Percentiles rank a stretch among this genome's conserved stretches.
phyloP scores from a whole-genome alignment of 2,888 invertebrate genomes.

The Drosophila subsilvestris region DNA sequence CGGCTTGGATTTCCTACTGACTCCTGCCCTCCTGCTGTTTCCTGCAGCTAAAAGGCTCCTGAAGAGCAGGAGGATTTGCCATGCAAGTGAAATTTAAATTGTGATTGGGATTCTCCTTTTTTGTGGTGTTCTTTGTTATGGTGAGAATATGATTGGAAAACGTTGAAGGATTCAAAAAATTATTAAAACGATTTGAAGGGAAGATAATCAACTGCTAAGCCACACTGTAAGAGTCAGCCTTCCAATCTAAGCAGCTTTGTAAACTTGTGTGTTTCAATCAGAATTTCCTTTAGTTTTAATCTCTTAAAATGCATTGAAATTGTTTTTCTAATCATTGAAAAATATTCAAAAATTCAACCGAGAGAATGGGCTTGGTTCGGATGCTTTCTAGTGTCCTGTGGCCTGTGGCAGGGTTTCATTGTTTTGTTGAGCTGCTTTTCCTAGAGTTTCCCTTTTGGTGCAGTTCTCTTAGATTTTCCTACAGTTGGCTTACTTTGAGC shows the following conservation, averaged over 20 bases:
- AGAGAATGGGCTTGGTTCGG: not conserved
- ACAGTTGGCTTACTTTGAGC: constrained; percentile 25
- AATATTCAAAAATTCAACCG: not conserved
- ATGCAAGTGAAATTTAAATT: not conserved
- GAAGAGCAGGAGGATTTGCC: not conserved
- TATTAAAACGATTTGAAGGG: too few species aligned
- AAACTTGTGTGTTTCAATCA: too few species aligned
- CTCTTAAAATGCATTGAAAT: not conserved
- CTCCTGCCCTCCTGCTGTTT: not conserved
- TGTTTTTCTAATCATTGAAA: not conserved
- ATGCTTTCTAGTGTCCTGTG: constrained; percentile 32
- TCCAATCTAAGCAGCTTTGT: too few species aligned
- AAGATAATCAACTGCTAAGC: not conserved
- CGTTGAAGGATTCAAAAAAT: too few species aligned
- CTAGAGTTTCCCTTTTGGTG: not conserved
- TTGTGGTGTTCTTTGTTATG: too few species aligned
- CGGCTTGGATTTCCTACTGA: not conserved
- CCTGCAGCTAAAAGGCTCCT: not conserved
- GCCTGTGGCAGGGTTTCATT: constrained; percentile 7
- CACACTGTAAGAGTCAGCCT: not conserved
- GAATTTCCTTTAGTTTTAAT: not conserved
- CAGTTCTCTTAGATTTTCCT: not conserved
- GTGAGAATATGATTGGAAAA: too few species aligned
- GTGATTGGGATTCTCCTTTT: too few species aligned
- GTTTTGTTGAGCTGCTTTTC: not conserved